A percentile compares a stretch with the other conserved stretches of the same genome.
Conservation (phyloP, 2,113 vertebrate genomes). For the Zeus faber region DNA sequence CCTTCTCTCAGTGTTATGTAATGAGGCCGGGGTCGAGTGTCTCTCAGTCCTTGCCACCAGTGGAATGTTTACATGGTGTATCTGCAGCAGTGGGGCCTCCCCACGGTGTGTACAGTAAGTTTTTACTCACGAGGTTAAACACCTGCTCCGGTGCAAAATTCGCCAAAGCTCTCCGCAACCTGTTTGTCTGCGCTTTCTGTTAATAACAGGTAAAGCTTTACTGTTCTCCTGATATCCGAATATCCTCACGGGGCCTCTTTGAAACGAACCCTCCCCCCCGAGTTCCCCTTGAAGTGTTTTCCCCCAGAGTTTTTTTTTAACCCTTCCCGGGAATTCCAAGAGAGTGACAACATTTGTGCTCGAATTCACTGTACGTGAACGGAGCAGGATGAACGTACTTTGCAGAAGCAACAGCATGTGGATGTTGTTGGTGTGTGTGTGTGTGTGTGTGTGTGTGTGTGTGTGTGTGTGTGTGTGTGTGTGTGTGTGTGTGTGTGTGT, state of each 20-base stretch:
- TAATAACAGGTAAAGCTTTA: constrained; percentile 37
- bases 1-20: constrained; percentile 52
- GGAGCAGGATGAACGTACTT: constrained; percentile 20
- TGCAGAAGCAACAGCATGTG: constrained; percentile 47
- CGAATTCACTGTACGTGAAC: constrained; percentile 32
- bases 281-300: constrained; percentile 18
- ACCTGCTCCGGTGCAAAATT: constrained; percentile 48
- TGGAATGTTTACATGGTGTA: constrained; percentile 51
- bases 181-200: constrained; percentile 46
- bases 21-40: constrained; percentile 52
- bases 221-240: constrained; percentile 46
- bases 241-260: constrained; percentile 47
- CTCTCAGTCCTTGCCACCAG: constrained; percentile 57
- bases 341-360: constrained; percentile 15
- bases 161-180: constrained; percentile 31
- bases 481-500: neutral
- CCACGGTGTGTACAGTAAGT: constrained; percentile 46
- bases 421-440: constrained; percentile 30
- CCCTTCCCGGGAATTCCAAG: constrained; percentile 25
- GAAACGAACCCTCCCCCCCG: constrained; percentile 8
- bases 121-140: constrained; percentile 53
- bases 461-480: constrained; percentile 1
- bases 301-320: constrained; percentile 8
- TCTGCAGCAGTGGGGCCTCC: constrained; percentile 49
- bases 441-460: constrained; percentile 10